Percentiles rank a stretch among this genome's conserved stretches.
phyloP scores from a whole-genome alignment of 2,797 vertebrate genomes.

The Triplophysa bombifrons region DNA sequence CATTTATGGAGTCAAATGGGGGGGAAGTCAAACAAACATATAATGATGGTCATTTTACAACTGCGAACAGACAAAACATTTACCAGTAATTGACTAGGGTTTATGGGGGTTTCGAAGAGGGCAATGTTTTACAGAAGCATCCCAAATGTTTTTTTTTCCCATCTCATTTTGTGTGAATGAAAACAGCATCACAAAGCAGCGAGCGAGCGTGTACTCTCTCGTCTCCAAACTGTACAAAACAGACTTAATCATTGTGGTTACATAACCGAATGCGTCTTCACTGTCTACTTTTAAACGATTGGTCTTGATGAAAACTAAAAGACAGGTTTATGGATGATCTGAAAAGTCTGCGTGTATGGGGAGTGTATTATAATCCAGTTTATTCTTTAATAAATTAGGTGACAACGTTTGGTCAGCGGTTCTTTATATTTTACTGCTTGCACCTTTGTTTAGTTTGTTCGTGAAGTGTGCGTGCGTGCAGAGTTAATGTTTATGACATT shows the following conservation, averaged over 20 bases:
- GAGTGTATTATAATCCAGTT: neutral
- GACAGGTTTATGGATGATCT: neutral
- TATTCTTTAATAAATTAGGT: neutral
- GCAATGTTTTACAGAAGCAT: slow-evolving; percentile 2
- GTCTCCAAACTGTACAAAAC: slow-evolving; percentile 29
- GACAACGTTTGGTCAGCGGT: neutral
- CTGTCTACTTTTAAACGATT: slow-evolving; percentile 23
- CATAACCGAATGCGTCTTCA: slow-evolving; percentile 40
- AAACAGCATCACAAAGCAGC: neutral
- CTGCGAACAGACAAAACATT: slow-evolving; percentile 40
- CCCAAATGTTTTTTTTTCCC: neutral
- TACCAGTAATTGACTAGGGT: slow-evolving; percentile 9
- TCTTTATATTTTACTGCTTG: neutral
- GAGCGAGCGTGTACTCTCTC: slow-evolving; percentile 1
- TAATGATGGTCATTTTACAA: slow-evolving; percentile 47
- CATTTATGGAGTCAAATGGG: slow-evolving; percentile 34
- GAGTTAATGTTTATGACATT: neutral
- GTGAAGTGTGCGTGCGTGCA: neutral
- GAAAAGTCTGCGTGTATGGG: neutral
- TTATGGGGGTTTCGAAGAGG: neutral
- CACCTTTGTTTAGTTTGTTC: neutral
- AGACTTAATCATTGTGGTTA: slow-evolving; percentile 45
- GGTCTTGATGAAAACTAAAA: slow-evolving; percentile 24
- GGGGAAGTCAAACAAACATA: slow-evolving; percentile 39
- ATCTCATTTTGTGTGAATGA: neutral